Evolutionary conservation across 2,113 vertebrate species (phyloP).

Genomic region (Himantopus leucocephalus): DNA sequence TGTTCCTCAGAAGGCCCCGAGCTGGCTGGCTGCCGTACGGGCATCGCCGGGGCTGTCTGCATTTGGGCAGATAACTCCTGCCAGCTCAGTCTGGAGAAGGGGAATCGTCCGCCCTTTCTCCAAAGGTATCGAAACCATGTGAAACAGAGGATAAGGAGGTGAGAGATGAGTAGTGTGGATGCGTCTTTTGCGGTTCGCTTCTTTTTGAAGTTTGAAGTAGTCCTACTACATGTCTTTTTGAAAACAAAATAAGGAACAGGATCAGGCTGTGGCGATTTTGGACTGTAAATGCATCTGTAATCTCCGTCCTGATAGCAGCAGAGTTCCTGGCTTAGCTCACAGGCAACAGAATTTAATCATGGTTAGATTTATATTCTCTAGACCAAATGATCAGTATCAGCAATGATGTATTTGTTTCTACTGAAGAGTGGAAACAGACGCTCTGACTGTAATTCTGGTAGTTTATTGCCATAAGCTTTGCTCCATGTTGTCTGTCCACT

Average conservation of each 20-base stretch:
- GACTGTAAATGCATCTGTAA: neutral
- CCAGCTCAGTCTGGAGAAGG: neutral
- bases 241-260: neutral
- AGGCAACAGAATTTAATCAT: neutral
- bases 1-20: neutral
- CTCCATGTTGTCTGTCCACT: neutral
- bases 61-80: neutral
- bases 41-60: neutral
- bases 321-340: neutral
- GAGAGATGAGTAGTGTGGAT: neutral
- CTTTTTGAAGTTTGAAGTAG: neutral
- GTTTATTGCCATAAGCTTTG: neutral
- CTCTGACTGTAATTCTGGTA: neutral
- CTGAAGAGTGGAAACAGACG: neutral
- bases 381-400: neutral
- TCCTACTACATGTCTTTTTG: neutral
- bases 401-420: neutral
- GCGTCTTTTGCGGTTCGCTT: neutral
- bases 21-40: rapidly evolving
- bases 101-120: neutral
- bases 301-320: neutral
- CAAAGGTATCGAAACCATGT: neutral
- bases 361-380: neutral
- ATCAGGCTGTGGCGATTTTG: neutral
- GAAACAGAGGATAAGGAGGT: neutral